Evolutionary conservation across 2,888 invertebrate genomes (phyloP), one percentile per base, ranked within the genome.

Genomic region (Ochropacha duplaris): DNA sequence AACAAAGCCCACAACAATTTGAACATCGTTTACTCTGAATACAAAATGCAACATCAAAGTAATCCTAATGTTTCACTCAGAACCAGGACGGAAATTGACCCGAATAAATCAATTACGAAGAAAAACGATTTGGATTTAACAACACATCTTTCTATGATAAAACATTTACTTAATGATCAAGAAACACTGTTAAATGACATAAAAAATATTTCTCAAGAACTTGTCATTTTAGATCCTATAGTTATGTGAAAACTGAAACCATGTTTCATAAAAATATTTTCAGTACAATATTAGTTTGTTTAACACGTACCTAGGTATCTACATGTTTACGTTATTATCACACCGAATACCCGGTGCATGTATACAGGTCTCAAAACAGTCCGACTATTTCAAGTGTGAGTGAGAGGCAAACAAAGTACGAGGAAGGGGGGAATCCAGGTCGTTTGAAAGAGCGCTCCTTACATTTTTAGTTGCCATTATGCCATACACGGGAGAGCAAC

Each of bases 151-250:
- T 61, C 68, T 31, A 71, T 81, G 5, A 78, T 87, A 0, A 78
- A 78, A 62, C 76, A 76, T 31, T 74, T 89, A 55, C 71, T 89
- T 1, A 54, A 61, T 24, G 81, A 84, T 68, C 88, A 89, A 71
- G 79, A 84, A 54, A 62, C 55, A 22, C 71, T 87, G 62, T 57
- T 88, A 24, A 64, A 69, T 57, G 80, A 84, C 63, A 69, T 88
- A 28, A 81, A 74, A 61, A 64, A 61, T 54, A 54, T 88, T 3
- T 73, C 82, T 9, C 68, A 69, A 50, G 70, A 73, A 60, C 44
- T 72, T 50, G 67, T 65, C 26, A 59, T 19, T 57, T 44, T 60
- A 19, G 61, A 68, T 56, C 56, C 55, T 36, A 57, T 57, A 44
- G 16, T 34, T 36, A 9, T 54, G 49, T 22, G 55, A 36, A 14